Percentiles rank a stretch among this genome's conserved stretches.
phyloP scores from a whole-genome alignment of 1,140 invertebrate genomes.

The Aporrectodea caliginosa region DNA sequence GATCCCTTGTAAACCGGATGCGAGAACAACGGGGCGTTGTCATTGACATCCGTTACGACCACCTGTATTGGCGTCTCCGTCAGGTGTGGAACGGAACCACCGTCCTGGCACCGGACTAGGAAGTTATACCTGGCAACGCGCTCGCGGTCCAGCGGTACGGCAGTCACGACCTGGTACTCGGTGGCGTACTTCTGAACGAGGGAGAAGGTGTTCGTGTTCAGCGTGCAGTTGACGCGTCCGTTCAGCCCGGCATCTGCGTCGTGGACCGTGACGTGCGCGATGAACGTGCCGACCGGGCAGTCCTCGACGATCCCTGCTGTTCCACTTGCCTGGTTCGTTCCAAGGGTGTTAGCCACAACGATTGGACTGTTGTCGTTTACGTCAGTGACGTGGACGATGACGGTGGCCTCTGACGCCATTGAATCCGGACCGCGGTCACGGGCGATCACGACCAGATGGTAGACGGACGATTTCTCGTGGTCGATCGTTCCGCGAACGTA shows the following conservation, averaged over 20 bases:
- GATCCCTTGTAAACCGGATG: conserved; percentile 66
- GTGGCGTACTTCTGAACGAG: neutral
- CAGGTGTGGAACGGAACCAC: conserved; percentile 66
- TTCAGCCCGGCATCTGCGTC: conserved; percentile 85
- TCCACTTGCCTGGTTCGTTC: neutral
- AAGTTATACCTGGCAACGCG: neutral
- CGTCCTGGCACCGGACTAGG: conserved; percentile 10
- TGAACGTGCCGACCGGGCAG: conserved; percentile 78
- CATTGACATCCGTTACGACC: conserved; percentile 85
- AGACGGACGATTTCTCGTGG: conserved; percentile 13
- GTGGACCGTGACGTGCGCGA: conserved; percentile 82
- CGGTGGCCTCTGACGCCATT: neutral
- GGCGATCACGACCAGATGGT: conserved; percentile 16
- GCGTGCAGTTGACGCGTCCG: conserved; percentile 60
- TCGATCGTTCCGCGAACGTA: conserved; percentile 45
- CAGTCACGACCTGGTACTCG: conserved; percentile 22
- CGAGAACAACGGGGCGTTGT: conserved; percentile 81
- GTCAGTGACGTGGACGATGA: conserved; percentile 8
- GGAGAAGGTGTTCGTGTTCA: neutral
- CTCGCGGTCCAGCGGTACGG: conserved; percentile 19
- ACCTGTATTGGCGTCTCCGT: conserved; percentile 82
- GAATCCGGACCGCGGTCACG: conserved; percentile 9
- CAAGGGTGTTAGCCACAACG: conserved; percentile 2
- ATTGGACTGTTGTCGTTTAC: conserved; percentile 12
- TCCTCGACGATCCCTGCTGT: conserved; percentile 85